Conservation (phyloP, 2,888 invertebrate genomes). For the Formica aserva region DNA sequence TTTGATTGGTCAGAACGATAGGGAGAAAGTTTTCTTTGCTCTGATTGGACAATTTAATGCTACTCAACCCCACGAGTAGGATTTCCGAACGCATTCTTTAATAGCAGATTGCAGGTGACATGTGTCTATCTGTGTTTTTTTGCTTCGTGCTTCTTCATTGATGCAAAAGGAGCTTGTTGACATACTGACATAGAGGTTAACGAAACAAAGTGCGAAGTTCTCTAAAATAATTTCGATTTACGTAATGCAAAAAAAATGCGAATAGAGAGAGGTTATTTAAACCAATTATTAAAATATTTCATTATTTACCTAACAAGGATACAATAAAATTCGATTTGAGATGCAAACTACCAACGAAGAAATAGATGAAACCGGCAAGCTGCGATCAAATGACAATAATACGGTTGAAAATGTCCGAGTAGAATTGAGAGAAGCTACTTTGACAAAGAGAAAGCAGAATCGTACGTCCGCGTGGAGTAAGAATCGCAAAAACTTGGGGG, state of each 20-base stretch:
- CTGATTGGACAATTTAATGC: no score
- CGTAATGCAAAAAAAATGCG: background rate
- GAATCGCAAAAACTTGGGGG: constrained; percentile 78
- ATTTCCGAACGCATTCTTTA: no score
- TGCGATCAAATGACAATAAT: background rate
- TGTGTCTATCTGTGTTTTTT: no score
- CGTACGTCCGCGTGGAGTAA: constrained; percentile 73
- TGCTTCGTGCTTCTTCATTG: no score
- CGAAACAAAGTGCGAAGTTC: no score
- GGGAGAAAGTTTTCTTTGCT: no score
- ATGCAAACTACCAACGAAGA: constrained; percentile 3
- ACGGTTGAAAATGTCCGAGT: constrained; percentile 72
- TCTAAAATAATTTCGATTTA: background rate
- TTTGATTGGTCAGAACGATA: no score
- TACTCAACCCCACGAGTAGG: no score
- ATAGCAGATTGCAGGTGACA: no score
- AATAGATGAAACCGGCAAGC: background rate
- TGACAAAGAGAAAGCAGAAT: constrained; percentile 73
- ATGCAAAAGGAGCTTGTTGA: no score
- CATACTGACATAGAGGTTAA: no score
- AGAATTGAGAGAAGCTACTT: constrained; percentile 70
- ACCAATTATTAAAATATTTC: background rate
- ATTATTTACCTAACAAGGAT: background rate
- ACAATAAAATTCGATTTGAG: background rate
- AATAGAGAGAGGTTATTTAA: background rate